Evolutionary conservation across 2,797 vertebrate genomes (phyloP), one percentile per base, ranked within the genome.

Genomic region (Kryptolebias ocellatus): DNA sequence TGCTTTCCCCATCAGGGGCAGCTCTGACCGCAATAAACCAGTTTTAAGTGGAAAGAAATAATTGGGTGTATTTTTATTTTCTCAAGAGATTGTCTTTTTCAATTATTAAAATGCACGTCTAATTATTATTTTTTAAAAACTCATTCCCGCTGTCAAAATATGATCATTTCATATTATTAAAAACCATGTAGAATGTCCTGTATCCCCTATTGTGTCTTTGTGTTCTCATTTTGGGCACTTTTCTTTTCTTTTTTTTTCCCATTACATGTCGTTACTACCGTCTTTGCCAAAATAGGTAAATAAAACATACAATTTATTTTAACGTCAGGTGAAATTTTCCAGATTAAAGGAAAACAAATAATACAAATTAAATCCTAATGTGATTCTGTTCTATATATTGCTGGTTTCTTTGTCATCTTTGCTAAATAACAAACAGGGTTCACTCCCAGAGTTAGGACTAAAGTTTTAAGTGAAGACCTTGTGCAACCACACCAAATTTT

Each of bases 21-120:
- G 61, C 34, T 61, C 44, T 24, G 8, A 34, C 64, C 55, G 60
- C 59, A 58, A 46, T 59, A 18, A 60, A 66, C 18, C 8, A 51
- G 51, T 50, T 60, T 60, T 42, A 54, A 49, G 20, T 64, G 31
- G 11, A 56, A 16, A 27, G 14, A 51, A 57, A 34, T 52, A 45
- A 24, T 16, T 45, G 3, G 28, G n/a, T 24, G 14, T n/a, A 17
- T 58, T 50, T 66, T 31, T 10, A 31, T 57, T 16, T 53, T 8
- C 47, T 54, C 9, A 50, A 42, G 20, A 60, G 1, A 27, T 54
- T 47, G 18, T 37, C 29, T 8, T 28, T 18, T 11, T 37, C 37
- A 39, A 20, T 53, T 20, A 24, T 20, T 47, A 31, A 31, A 46
- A 54, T 47, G n/a, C 16, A 7, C 28, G 12, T 12, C n/a, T 53